Conservation (phyloP, 2,888 invertebrate genomes). For the Tiliacea citrago region DNA sequence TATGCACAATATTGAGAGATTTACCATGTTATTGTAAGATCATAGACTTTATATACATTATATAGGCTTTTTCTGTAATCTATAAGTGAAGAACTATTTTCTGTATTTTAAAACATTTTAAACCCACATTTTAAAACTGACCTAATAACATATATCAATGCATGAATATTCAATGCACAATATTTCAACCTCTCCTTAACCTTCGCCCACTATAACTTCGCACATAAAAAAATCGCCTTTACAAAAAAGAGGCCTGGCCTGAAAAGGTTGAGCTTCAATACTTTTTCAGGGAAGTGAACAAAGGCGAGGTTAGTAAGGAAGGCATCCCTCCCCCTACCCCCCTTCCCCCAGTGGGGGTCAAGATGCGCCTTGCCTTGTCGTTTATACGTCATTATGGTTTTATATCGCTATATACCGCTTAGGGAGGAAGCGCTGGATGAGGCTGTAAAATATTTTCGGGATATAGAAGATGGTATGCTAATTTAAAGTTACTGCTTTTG, state of each 20-base stretch:
- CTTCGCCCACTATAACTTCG: background rate
- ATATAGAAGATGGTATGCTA: constrained; percentile 14
- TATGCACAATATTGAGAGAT: too few relatives aligned
- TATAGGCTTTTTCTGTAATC: too few relatives aligned
- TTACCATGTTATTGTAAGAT: too few relatives aligned
- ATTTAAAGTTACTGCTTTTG: constrained; percentile 19
- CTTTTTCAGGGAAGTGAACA: constrained; percentile 74
- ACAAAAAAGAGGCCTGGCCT: constrained; percentile 57
- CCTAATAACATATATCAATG: background rate
- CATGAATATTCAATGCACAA: background rate
- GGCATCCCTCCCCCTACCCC: constrained; percentile 61
- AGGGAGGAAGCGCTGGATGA: constrained; percentile 37
- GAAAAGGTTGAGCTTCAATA: constrained; percentile 63
- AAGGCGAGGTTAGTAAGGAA: constrained; percentile 77
- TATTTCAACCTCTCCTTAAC: background rate
- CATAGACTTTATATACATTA: too few relatives aligned
- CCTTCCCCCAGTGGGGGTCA: constrained; percentile 50
- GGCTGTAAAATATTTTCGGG: constrained; percentile 38
- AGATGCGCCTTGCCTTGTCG: constrained; percentile 68
- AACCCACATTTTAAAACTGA: too few relatives aligned
- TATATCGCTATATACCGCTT: constrained; percentile 63
- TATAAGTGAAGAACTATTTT: too few relatives aligned
- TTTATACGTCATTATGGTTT: constrained; percentile 68
- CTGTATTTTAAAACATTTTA: too few relatives aligned
- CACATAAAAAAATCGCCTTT: constrained; percentile 46